Evolutionary conservation across 2,113 vertebrate genomes (phyloP).

Genomic region (Tupaia tana): DNA sequence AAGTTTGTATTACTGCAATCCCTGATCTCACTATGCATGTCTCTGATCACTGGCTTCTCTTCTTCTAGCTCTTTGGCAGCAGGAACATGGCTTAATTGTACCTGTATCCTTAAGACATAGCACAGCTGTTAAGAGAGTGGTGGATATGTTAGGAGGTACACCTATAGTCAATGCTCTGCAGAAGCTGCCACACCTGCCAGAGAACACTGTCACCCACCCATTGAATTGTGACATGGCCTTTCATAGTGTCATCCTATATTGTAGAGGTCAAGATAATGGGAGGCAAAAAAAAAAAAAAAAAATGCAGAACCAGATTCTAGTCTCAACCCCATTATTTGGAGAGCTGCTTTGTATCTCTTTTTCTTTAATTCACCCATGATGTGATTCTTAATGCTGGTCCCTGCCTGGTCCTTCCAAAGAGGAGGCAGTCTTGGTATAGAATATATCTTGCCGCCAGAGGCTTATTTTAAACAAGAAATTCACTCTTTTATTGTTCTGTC

Average conservation of each 20-base stretch:
- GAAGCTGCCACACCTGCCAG: background rate
- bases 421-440: background rate
- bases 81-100: background rate
- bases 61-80: background rate
- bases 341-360: background rate
- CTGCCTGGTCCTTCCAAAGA: background rate
- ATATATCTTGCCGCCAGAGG: background rate
- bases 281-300: too few species aligned
- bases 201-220: background rate
- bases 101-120: background rate
- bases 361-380: background rate
- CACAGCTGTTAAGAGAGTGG: background rate
- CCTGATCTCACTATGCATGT: background rate
- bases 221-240: background rate
- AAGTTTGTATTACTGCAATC: accelerated
- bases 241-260: background rate
- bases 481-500: background rate
- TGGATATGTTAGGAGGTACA: background rate
- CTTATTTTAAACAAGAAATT: background rate
- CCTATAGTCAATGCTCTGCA: background rate
- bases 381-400: background rate
- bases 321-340: background rate
- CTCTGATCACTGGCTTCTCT: background rate
- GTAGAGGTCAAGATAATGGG: background rate
- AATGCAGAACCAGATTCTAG: background rate